Evolutionary conservation across 1,140 invertebrate species (phyloP).

Genomic region (Himalopsyche phryganea): DNA sequence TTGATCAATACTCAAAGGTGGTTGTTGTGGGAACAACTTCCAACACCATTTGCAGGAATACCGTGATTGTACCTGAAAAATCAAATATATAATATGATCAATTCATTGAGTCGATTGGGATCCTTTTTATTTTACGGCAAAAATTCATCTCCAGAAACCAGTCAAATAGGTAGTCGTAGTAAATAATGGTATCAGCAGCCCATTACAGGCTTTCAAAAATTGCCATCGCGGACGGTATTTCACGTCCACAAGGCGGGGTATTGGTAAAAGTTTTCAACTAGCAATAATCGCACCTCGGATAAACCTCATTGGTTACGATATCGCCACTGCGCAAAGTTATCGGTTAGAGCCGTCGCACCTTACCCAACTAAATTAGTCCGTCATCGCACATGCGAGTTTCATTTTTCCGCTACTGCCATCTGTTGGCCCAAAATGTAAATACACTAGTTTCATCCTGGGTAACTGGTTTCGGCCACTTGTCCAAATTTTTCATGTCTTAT

Average conservation of each 20-base stretch:
- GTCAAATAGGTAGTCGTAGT: too few relatives aligned
- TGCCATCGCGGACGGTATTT: constrained; percentile 87
- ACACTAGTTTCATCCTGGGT: too few relatives aligned
- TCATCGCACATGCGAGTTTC: too few relatives aligned
- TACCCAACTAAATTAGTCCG: too few relatives aligned
- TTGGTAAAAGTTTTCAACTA: constrained; percentile 92
- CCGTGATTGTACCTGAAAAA: constrained; percentile 78
- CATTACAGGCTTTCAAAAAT: constrained; percentile 70
- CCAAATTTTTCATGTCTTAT: too few relatives aligned
- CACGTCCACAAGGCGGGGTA: constrained; percentile 89
- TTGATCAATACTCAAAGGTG: constrained; percentile 59
- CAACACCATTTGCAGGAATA: constrained; percentile 84
- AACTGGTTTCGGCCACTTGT: too few relatives aligned
- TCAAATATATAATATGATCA: constrained; percentile 36
- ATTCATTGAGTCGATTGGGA: too few relatives aligned
- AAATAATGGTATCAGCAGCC: too few relatives aligned
- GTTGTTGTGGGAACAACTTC: constrained; percentile 87
- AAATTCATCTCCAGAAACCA: too few relatives aligned
- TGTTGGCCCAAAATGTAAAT: too few relatives aligned
- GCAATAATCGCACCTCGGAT: constrained; percentile 85
- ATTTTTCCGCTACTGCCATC: background rate
- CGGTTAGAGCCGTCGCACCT: too few relatives aligned
- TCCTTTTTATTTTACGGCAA: too few relatives aligned
- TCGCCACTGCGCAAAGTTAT: constrained; percentile 73
- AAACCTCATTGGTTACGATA: constrained; percentile 84